Percentiles rank a stretch among this genome's conserved stretches.
These are phyloP conservation scores for Selenia dentaria DNA, from an alignment of 2,888 invertebrate species.

Conservation along the genomic window DNA sequence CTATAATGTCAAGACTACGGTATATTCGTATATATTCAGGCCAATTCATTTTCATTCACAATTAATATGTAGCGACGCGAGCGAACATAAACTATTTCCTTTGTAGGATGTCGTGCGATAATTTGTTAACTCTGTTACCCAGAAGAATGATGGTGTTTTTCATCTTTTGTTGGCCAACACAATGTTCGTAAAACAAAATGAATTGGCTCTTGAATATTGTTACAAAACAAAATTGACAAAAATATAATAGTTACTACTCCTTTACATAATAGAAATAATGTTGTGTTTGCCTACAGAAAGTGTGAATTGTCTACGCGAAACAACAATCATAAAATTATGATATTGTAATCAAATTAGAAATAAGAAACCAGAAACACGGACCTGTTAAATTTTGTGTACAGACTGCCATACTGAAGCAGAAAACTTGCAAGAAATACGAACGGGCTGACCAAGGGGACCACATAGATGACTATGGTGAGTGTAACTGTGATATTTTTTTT, in stretches of 20 bases:
- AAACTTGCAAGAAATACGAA: slow-evolving; percentile 45
- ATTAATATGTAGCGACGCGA: no score
- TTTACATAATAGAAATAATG: slow-evolving; percentile 33
- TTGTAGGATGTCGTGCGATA: no score
- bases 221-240: slow-evolving; percentile 21
- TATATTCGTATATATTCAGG: no score
- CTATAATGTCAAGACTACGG: no score
- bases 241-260: slow-evolving; percentile 27
- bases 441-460: slow-evolving; percentile 46
- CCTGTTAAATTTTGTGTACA: slow-evolving; percentile 71
- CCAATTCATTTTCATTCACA: slow-evolving; percentile 55
- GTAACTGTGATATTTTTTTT: no score
- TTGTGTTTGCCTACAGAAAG: slow-evolving; percentile 75
- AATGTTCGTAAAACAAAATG: slow-evolving; percentile 48
- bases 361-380: slow-evolving; percentile 59
- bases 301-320: slow-evolving; percentile 54
- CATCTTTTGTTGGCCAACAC: slow-evolving; percentile 53
- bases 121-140: no score
- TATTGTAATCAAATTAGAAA: slow-evolving; percentile 52
- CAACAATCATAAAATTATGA: slow-evolving; percentile 12
- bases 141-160: background rate
- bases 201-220: slow-evolving; percentile 60
- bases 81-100: no score
- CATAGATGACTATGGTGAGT: slow-evolving; percentile 49
- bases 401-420: slow-evolving; percentile 56